Evolutionary conservation across 2,797 vertebrate species (phyloP).

Genomic region (Pyrocephalus nanus): DNA sequence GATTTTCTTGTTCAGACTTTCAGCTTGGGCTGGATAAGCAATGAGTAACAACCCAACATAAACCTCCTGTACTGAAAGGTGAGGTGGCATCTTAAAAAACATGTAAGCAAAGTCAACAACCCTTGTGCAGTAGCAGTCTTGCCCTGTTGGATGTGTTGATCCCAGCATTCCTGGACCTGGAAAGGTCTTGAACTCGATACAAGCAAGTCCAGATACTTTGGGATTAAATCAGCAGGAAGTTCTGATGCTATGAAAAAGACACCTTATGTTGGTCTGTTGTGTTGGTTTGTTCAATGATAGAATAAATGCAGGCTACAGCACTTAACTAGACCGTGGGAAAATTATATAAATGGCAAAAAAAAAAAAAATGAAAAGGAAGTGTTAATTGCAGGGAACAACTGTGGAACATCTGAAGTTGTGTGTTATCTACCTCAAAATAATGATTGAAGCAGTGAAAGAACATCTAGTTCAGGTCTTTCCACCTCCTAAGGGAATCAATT

Average conservation of each 20-base stretch:
- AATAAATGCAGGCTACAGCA: not conserved
- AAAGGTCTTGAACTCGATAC: not conserved
- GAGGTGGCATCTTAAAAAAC: not conserved
- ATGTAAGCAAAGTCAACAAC: not conserved
- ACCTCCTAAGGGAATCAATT: constrained; percentile 21
- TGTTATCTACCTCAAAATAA: not conserved
- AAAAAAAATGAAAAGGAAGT: not conserved
- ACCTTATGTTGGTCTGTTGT: not conserved
- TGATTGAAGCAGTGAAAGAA: not conserved
- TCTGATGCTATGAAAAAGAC: not conserved
- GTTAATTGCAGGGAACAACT: not conserved
- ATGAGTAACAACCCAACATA: not conserved
- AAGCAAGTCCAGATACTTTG: not conserved
- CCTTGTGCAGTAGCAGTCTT: not conserved
- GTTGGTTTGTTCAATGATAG: not conserved
- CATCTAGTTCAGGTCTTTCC: not conserved
- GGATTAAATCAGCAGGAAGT: not conserved
- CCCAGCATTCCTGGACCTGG: not conserved
- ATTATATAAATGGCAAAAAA: not conserved
- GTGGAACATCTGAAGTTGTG: not conserved
- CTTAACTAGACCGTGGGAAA: not conserved
- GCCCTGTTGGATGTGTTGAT: not conserved
- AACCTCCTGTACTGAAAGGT: not conserved
- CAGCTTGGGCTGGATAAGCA: not conserved
- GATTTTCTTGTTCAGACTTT: not conserved